Evolutionary conservation across 1,140 invertebrate genomes (phyloP).

Genomic region (Drosophila jambulina): DNA sequence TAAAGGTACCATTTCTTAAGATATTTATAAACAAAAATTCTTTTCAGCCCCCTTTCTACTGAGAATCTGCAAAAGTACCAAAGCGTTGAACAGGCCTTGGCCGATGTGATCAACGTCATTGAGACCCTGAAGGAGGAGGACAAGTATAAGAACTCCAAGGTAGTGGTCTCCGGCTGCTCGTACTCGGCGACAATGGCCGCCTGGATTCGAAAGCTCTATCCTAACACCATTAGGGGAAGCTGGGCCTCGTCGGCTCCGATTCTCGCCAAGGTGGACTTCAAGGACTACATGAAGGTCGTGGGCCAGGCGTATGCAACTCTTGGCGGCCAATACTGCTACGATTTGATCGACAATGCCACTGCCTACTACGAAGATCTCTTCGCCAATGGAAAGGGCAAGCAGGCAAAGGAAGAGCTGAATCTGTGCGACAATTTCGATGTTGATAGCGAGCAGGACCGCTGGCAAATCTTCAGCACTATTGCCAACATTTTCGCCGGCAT

Average conservation of each 20-base stretch:
- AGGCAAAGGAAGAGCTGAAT: slow-evolving; percentile 76
- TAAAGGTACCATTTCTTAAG: too few species aligned
- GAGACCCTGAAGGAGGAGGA: slow-evolving; percentile 85
- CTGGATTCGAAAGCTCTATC: slow-evolving; percentile 92
- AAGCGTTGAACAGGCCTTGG: slow-evolving; percentile 91
- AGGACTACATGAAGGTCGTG: slow-evolving; percentile 74
- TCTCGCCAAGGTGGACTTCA: slow-evolving; percentile 89
- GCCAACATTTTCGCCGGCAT: slow-evolving; percentile 76
- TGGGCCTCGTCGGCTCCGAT: slow-evolving; percentile 91
- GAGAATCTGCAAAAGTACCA: slow-evolving; percentile 89
- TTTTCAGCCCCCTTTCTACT: slow-evolving; percentile 85
- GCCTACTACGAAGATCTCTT: slow-evolving; percentile 85
- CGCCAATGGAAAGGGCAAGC: slow-evolving; percentile 39
- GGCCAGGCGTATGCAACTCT: slow-evolving; percentile 55
- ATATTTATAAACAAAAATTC: too few species aligned
- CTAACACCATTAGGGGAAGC: slow-evolving; percentile 88
- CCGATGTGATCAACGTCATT: slow-evolving; percentile 91
- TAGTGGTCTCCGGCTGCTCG: slow-evolving; percentile 91
- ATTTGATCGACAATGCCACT: slow-evolving; percentile 86
- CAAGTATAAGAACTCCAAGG: slow-evolving; percentile 78
- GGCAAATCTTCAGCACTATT: slow-evolving; percentile 75
- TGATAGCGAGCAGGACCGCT: slow-evolving; percentile 62
- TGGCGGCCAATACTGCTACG: slow-evolving; percentile 86
- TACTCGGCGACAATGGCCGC: slow-evolving; percentile 92
- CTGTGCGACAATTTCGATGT: slow-evolving; percentile 76